Percentiles rank a stretch among this genome's conserved stretches.
These are phyloP conservation scores for Trematomus bernacchii DNA, from an alignment of 2,797 vertebrate species.

Conservation along the genomic window DNA sequence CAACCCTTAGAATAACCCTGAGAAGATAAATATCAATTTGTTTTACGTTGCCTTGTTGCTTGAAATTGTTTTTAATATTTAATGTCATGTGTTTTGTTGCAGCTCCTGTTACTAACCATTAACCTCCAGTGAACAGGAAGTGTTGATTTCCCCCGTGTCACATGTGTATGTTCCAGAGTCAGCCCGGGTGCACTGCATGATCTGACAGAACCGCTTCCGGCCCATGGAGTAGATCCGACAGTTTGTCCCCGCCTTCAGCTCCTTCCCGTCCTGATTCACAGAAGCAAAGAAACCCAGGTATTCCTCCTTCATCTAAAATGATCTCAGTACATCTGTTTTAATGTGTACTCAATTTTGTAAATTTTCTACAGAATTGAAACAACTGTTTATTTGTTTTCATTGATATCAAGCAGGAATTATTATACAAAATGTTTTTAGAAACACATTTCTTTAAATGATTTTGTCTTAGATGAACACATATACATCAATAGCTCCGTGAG, in stretches of 20 bases:
- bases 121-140: conserved; percentile 83
- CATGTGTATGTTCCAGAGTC: conserved; percentile 92
- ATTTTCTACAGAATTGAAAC: too few species aligned
- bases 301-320: background rate
- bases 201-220: conserved; percentile 90
- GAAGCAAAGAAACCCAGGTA: background rate
- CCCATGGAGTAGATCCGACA: conserved; percentile 91
- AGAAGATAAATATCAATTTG: background rate
- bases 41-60: background rate
- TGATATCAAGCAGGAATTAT: too few species aligned
- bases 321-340: too few species aligned
- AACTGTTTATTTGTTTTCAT: too few species aligned
- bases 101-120: conserved; percentile 78
- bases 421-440: too few species aligned
- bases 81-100: background rate
- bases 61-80: background rate
- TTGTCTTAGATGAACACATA: too few species aligned
- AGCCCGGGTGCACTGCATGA: conserved; percentile 79
- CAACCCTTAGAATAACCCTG: background rate
- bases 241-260: conserved; percentile 83
- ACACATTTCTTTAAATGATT: too few species aligned
- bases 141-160: conserved; percentile 81
- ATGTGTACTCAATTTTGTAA: too few species aligned
- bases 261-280: conserved; percentile 82
- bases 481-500: too few species aligned